Evolutionary conservation across 2,113 vertebrate genomes (phyloP).

Genomic region (Phaethornis superciliosus): DNA sequence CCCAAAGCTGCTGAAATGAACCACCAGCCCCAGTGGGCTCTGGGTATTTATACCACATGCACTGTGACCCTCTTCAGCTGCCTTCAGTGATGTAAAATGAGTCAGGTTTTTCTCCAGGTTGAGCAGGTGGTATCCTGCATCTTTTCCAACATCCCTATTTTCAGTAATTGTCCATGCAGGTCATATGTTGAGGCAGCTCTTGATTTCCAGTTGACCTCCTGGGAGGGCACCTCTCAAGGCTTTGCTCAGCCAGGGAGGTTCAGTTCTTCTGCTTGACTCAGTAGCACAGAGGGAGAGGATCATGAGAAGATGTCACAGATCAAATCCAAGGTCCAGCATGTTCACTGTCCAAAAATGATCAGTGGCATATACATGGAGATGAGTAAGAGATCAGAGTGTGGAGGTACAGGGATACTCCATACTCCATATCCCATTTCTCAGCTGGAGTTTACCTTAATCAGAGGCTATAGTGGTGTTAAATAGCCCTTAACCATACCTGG

Average conservation of each 20-base stretch:
- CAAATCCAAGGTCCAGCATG: neutral
- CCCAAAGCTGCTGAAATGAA: neutral
- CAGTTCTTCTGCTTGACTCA: neutral
- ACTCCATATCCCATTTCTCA: neutral
- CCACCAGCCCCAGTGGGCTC: neutral
- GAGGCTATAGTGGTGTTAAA: neutral
- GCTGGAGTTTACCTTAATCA: neutral
- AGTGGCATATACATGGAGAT: neutral
- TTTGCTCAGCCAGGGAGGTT: neutral
- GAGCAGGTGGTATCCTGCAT: neutral
- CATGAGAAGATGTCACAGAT: neutral
- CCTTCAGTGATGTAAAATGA: fast-evolving
- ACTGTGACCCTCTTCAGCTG: neutral
- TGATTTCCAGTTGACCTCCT: neutral
- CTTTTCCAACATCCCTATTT: neutral
- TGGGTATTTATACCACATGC: neutral
- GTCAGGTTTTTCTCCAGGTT: neutral
- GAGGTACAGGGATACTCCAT: neutral
- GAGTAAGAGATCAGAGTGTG: neutral
- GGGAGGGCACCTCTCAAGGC: neutral
- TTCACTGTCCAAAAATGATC: neutral
- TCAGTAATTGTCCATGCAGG: too few species aligned
- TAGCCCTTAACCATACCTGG: neutral
- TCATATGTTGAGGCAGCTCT: neutral
- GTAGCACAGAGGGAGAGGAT: neutral